Evolutionary conservation across 2,888 invertebrate species (phyloP).

Genomic region (Anoplius nigerrimus): DNA sequence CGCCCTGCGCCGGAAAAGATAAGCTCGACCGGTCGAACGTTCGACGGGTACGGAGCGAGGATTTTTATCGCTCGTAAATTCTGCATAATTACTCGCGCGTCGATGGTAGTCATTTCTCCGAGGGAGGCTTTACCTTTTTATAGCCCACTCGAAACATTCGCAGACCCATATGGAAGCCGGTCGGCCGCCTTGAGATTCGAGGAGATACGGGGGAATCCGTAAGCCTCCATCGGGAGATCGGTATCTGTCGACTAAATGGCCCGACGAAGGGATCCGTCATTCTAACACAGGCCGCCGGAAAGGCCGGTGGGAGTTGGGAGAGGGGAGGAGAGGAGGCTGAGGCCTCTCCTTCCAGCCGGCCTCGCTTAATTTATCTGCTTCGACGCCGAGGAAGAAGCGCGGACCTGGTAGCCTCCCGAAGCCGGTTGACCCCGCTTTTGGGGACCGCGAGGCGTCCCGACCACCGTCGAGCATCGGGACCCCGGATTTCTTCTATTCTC

Average conservation of each 20-base stretch:
- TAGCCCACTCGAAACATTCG: slow-evolving; percentile 12
- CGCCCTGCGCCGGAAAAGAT: too few relatives aligned
- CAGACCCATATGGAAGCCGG: slow-evolving; percentile 24
- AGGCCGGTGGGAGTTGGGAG: slow-evolving; percentile 31
- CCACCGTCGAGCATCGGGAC: slow-evolving; percentile 47
- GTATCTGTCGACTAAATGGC: slow-evolving; percentile 69
- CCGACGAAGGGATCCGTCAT: slow-evolving; percentile 68
- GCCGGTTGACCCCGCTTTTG: slow-evolving; percentile 42
- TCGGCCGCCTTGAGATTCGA: slow-evolving; percentile 46
- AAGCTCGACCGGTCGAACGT: too few relatives aligned
- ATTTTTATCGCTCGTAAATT: not conserved
- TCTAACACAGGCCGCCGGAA: slow-evolving; percentile 63
- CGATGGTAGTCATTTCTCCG: not conserved
- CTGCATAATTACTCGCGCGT: not conserved
- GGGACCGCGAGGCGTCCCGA: too few relatives aligned
- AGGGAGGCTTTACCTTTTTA: not conserved
- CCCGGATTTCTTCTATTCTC: too few relatives aligned
- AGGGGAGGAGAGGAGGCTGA: slow-evolving; percentile 31
- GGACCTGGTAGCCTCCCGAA: slow-evolving; percentile 38
- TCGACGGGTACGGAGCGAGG: not conserved
- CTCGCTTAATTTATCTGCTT: slow-evolving; percentile 66
- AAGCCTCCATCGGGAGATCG: slow-evolving; percentile 61
- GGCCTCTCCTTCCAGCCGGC: slow-evolving; percentile 48
- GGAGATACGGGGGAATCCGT: slow-evolving; percentile 47
- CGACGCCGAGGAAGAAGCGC: slow-evolving; percentile 50